Percentiles rank a stretch among this genome's conserved stretches.
These are phyloP conservation scores for Cossypha dichroa DNA, from an alignment of 2,797 vertebrate species.

Conservation along the genomic window DNA sequence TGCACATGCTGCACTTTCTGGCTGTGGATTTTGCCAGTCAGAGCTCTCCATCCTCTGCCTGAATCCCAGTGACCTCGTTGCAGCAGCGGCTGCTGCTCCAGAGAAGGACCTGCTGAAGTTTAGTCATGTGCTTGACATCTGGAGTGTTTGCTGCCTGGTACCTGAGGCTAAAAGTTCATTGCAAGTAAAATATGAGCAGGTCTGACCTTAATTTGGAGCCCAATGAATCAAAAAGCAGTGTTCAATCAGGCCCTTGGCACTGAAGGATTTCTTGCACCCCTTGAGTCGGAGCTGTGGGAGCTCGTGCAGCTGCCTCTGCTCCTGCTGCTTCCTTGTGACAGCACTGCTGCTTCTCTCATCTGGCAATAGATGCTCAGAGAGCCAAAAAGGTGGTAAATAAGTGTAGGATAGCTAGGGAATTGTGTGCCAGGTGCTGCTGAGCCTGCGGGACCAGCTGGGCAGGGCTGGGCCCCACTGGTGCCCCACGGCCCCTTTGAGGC, in stretches of 20 bases:
- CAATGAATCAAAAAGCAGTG: neutral
- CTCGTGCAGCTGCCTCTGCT: neutral
- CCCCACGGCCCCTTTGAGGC: no score
- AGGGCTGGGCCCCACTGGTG: no score
- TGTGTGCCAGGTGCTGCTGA: no score
- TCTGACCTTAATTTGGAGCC: conserved; percentile 8
- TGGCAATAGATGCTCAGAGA: neutral
- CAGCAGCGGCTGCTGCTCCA: neutral
- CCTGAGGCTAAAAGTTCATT: neutral
- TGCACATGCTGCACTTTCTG: neutral
- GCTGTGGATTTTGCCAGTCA: neutral
- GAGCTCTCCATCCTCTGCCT: neutral
- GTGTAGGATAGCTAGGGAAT: neutral
- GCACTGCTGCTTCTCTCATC: neutral
- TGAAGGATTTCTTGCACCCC: neutral
- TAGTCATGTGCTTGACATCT: neutral
- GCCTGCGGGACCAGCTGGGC: no score
- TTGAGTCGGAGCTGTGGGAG: fast-evolving
- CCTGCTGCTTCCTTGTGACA: neutral
- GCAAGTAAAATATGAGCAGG: neutral
- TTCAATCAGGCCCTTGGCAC: neutral
- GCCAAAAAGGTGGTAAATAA: neutral
- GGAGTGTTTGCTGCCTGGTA: neutral
- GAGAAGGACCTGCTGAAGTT: neutral
- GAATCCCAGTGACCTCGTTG: neutral